Conservation (phyloP, 2,888 invertebrate genomes). For the Torymus texanus region DNA sequence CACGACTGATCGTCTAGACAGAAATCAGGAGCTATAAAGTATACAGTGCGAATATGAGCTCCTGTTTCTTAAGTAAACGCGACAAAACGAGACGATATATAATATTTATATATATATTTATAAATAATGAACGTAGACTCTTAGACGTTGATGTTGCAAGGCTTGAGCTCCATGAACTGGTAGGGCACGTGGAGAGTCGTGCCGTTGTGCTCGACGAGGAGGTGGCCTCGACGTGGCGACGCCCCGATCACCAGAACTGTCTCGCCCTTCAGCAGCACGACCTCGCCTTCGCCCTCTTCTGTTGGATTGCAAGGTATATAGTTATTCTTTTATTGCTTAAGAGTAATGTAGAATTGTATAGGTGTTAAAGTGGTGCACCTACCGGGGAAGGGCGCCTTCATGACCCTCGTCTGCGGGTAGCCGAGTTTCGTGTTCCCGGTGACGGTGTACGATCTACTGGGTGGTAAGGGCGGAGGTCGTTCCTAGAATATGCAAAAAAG, state of each 20-base stretch:
- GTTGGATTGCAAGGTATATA: constrained; percentile 22
- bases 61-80: neutral
- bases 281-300: constrained; percentile 77
- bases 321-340: neutral
- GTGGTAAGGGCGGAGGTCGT: constrained; percentile 93
- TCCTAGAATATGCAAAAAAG: constrained; percentile 77
- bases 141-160: constrained; percentile 73
- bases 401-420: constrained; percentile 93
- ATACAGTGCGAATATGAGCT: constrained; percentile 35
- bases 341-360: no score
- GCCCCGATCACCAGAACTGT: constrained; percentile 92
- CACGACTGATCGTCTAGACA: neutral
- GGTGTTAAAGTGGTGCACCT: constrained; percentile 52
- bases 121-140: no score
- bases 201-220: constrained; percentile 89
- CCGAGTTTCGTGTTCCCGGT: constrained; percentile 92
- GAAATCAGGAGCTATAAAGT: neutral
- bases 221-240: constrained; percentile 89
- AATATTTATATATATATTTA: no score
- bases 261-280: constrained; percentile 87
- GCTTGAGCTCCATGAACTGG: constrained; percentile 87
- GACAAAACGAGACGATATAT: no score
- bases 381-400: constrained; percentile 92
- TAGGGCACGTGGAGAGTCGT: constrained; percentile 87
- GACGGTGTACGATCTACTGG: constrained; percentile 92